Base-by-base conservation (phyloP, 2,113 vertebrate genomes). In the Syngnathoides biaculeatus region DNA sequence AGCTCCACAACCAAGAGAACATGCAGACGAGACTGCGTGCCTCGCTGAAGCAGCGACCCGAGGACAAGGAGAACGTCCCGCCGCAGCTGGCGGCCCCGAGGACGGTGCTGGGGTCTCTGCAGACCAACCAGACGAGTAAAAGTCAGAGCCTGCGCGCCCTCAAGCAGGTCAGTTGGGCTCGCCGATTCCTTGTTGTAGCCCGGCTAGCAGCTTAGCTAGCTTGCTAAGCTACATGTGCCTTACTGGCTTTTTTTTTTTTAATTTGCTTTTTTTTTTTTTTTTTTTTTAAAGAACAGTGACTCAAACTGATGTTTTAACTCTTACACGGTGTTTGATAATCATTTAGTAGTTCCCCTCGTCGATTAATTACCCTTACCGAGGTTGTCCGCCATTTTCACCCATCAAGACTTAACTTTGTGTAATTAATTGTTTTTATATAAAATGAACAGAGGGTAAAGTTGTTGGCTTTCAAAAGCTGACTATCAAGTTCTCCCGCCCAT, bases 11-110 rank as follows among this genome's bases (percentile, higher is more conserved):
- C 65, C 89, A 90, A 47, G 92, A 91, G 42, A 89, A 88, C 43
- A 80, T 90, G 83, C 64, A 87, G 57, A 60, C 82, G 3, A 76
- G 83, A 63, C 63, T 89, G 17, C 56, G 86, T 2, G 80, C 83
- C 17, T 77, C 78, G 0, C 2, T 67, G 0, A 93, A 92, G 67
- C 17, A 22, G 66, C 57, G 87, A 65, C 53, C 59, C n/a, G 95
- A 96, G 43, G 93, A 97, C 83, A 93, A 94, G 65, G 96, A 98
- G 62, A 97, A 98, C 72, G 43, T 93, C 1, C 88, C 91, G 0
- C 93, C 93, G 50, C 80, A 76, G 27, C 45, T 43, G 0, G 38
- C 64, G 4, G 69, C 73, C 0, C 77, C 71, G 77, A 91, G 95
- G 55, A 93, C 93, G 17, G 93, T 90, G 2, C 78, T 96, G 77